Conservation (phyloP, 2,113 vertebrate species). For the Pipra filicauda region DNA sequence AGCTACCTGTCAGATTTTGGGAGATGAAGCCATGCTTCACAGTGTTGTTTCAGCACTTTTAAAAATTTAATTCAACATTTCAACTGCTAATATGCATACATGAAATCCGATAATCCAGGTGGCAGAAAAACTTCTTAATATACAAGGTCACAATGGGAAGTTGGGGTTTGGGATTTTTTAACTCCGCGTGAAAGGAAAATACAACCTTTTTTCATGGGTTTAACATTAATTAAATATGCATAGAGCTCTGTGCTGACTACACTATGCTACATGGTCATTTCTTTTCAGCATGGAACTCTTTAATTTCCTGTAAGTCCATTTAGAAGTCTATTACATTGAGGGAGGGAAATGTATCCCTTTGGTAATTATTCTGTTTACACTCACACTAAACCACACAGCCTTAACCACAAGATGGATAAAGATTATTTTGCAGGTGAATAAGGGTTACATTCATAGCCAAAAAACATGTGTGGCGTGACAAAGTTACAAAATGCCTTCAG, state of each 20-base stretch:
- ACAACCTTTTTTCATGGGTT: not conserved
- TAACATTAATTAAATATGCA: not conserved
- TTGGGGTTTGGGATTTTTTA: not conserved
- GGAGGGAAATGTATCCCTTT: not conserved
- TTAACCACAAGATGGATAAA: not conserved
- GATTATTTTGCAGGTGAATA: not conserved
- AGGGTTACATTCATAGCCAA: not conserved
- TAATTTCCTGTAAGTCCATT: slow-evolving; percentile 27
- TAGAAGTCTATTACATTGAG: not conserved
- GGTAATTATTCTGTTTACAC: not conserved
- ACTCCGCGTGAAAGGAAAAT: not conserved
- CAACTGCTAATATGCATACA: not conserved
- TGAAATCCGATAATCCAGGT: not conserved
- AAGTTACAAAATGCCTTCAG: not conserved
- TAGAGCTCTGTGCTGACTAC: not conserved
- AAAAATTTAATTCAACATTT: not conserved
- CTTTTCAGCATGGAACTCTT: not conserved
- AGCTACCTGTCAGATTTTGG: not conserved
- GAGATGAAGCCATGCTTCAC: not conserved
- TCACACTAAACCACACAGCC: not conserved
- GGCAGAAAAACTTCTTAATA: not conserved
- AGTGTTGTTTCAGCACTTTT: not conserved
- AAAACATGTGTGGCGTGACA: not conserved
- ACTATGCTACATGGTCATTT: not conserved
- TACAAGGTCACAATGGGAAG: not conserved